A percentile compares a stretch with the other conserved stretches of the same genome.
These are phyloP conservation scores for Anadara kagoshimensis DNA, from an alignment of 1,140 invertebrate genomes.

Conservation along the genomic window DNA sequence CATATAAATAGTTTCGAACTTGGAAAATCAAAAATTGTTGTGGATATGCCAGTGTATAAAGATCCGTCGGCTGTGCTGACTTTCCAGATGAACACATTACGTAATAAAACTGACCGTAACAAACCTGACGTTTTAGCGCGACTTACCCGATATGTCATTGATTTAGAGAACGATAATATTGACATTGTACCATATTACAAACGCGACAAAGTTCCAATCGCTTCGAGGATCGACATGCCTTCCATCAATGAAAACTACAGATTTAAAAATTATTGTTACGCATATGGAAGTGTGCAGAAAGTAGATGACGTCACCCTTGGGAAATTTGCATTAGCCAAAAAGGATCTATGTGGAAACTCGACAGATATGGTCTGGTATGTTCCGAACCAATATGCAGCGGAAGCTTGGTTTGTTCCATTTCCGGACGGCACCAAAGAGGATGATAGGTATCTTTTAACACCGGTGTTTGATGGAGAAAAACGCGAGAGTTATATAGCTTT, in stretches of 20 bases:
- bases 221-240: slow-evolving; percentile 52
- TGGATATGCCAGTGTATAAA: slow-evolving; percentile 51
- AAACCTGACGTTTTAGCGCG: slow-evolving; percentile 17
- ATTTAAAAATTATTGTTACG: slow-evolving; percentile 48
- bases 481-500: background rate
- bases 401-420: slow-evolving; percentile 54
- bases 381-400: slow-evolving; percentile 47
- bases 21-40: slow-evolving; percentile 32
- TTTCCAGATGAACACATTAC: slow-evolving; percentile 36
- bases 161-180: slow-evolving; percentile 28
- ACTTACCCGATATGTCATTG: slow-evolving; percentile 46
- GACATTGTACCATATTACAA: background rate
- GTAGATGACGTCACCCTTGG: slow-evolving; percentile 40
- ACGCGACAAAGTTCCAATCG: slow-evolving; percentile 8
- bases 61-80: slow-evolving; percentile 39
- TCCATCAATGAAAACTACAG: slow-evolving; percentile 56
- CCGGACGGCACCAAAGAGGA: slow-evolving; percentile 49
- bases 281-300: slow-evolving; percentile 54
- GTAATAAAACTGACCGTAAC: slow-evolving; percentile 36
- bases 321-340: slow-evolving; percentile 54
- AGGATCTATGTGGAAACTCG: slow-evolving; percentile 48
- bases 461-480: slow-evolving; percentile 47
- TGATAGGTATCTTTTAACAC: slow-evolving; percentile 53
- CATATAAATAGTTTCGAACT: slow-evolving; percentile 60
- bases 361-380: slow-evolving; percentile 37